Percentiles rank a stretch among this genome's conserved stretches.
Evolutionary conservation across 2,888 invertebrate species (phyloP).

Genomic region (Pachycephus smyrnensis): DNA sequence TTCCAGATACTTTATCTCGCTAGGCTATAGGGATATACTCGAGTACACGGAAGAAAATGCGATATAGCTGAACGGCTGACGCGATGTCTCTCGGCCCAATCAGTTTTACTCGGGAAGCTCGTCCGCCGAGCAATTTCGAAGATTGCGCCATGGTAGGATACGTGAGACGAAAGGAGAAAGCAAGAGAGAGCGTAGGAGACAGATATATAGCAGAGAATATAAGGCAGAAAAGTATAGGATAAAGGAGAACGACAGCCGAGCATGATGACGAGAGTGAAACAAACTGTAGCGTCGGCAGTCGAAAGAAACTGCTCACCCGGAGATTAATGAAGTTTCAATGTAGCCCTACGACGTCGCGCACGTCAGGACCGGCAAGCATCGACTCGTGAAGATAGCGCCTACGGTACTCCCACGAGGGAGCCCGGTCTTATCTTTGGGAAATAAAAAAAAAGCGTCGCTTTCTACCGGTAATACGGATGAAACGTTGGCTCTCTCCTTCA

Average conservation of each 20-base stretch:
- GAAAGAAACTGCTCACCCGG: constrained; percentile 13
- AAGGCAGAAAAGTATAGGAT: not conserved
- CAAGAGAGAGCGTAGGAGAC: constrained; percentile 18
- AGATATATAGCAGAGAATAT: not conserved
- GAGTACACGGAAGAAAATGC: constrained; percentile 31
- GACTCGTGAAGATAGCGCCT: constrained; percentile 20
- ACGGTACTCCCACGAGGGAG: not conserved
- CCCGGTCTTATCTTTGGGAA: not conserved
- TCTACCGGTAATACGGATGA: not conserved
- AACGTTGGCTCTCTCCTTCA: not conserved
- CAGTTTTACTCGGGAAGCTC: constrained; percentile 41
- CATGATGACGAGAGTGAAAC: not conserved
- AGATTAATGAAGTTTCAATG: constrained; percentile 35
- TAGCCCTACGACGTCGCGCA: not conserved
- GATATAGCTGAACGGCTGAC: constrained; percentile 44
- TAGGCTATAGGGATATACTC: not conserved
- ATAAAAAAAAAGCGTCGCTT: not conserved
- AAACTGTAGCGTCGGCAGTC: not conserved
- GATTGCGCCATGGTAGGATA: constrained; percentile 40
- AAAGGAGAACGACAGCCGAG: not conserved
- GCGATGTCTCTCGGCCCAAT: constrained; percentile 46
- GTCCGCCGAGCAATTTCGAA: constrained; percentile 47
- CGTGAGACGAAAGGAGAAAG: constrained; percentile 13
- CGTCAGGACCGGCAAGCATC: constrained; percentile 24
- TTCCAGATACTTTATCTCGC: not conserved